A percentile compares a stretch with the other conserved stretches of the same genome.
These are phyloP conservation scores for Steinernema carpocapsae DNA, from an alignment of 2,888 invertebrate species.

Conservation along the genomic window DNA sequence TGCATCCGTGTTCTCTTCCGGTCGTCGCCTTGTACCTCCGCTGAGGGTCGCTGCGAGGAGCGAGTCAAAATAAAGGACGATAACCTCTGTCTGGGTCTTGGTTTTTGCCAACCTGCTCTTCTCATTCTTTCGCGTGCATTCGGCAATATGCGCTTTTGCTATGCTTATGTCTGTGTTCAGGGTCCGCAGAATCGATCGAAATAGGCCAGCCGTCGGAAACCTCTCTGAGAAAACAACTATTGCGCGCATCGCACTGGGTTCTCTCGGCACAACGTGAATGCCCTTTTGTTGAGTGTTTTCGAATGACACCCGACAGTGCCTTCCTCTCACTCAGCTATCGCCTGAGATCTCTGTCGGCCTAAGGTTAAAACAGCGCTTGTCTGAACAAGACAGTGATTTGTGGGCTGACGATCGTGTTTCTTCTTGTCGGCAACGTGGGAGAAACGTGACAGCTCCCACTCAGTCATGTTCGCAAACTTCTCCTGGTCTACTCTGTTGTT, in stretches of 20 bases:
- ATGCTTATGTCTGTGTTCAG: conserved; percentile 23
- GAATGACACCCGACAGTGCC: conserved; percentile 9
- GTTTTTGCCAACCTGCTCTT: background rate
- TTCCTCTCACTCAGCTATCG: background rate
- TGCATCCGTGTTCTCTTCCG: conserved; percentile 5
- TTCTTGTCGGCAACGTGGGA: conserved; percentile 4
- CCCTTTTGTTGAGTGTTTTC: conserved; percentile 26
- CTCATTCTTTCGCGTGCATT: background rate
- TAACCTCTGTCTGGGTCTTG: background rate
- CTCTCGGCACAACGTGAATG: conserved; percentile 9
- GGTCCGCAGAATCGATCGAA: conserved; percentile 18
- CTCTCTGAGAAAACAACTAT: conserved; percentile 17
- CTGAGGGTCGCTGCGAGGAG: background rate
- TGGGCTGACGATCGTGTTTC: background rate
- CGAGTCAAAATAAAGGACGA: background rate
- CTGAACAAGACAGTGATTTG: background rate
- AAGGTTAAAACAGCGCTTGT: background rate
- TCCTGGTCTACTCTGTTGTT: background rate
- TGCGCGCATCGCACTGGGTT: background rate
- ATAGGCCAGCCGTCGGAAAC: conserved; percentile 11
- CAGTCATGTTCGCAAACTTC: conserved; percentile 16
- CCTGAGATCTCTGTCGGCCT: background rate
- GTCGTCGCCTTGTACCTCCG: background rate
- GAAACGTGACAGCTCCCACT: background rate
- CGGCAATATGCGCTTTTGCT: background rate